Evolutionary conservation across 2,113 vertebrate species (phyloP).

Genomic region (Colius striatus): DNA sequence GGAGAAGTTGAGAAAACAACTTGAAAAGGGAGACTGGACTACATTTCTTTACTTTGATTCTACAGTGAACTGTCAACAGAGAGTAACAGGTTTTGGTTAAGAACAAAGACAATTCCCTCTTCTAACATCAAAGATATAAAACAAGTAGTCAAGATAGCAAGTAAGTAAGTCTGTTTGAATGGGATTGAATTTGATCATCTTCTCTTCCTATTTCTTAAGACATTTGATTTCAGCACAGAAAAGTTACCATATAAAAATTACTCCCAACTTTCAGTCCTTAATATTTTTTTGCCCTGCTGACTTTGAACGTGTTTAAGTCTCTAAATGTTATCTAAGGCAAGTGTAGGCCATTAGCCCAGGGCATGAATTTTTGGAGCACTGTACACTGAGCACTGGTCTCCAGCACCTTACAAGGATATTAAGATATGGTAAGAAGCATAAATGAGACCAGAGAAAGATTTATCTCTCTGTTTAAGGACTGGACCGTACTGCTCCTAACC

Average conservation of each 20-base stretch:
- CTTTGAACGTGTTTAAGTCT: neutral
- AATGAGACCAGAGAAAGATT: neutral
- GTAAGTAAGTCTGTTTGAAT: neutral
- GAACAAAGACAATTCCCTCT: neutral
- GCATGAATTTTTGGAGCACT: neutral
- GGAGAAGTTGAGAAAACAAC: neutral
- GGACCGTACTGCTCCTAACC: neutral
- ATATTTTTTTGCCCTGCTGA: neutral
- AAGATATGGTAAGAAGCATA: neutral
- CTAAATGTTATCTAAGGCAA: neutral
- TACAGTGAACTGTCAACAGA: neutral
- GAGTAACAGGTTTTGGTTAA: neutral
- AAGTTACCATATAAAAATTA: neutral
- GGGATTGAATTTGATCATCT: neutral
- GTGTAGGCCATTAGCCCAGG: neutral
- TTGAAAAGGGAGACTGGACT: neutral
- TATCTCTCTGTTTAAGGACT: neutral
- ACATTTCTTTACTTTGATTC: neutral
- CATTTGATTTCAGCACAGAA: neutral
- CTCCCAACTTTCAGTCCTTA: neutral
- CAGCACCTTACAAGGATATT: neutral
- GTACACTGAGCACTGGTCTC: neutral
- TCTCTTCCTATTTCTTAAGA: neutral
- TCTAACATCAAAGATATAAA: neutral
- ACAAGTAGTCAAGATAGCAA: neutral